These are phyloP conservation scores for Columba livia DNA, from an alignment of 2,113 vertebrate genomes.

Conservation along the genomic window DNA sequence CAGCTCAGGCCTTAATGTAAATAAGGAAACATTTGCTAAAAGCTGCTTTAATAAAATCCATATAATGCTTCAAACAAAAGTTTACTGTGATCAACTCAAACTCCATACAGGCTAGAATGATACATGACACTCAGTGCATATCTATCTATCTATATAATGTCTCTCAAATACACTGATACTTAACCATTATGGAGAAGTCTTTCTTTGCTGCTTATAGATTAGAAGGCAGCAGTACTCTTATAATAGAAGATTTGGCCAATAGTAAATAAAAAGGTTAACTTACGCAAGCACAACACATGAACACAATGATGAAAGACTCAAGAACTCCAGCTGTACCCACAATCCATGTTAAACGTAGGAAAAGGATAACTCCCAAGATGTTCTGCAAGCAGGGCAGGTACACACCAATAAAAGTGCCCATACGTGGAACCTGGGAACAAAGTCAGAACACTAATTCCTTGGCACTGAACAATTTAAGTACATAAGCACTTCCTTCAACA, in stretches of 20 bases:
- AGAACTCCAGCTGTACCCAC: slow-evolving; percentile 93
- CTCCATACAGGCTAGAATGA: neutral
- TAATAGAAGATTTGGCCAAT: neutral
- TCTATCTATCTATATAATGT: neutral
- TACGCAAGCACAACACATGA: slow-evolving; percentile 92
- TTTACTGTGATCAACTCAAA: neutral
- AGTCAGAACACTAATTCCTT: neutral
- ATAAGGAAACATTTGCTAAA: neutral
- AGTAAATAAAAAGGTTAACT: slow-evolving; percentile 63
- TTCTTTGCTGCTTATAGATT: neutral
- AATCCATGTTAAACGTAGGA: slow-evolving; percentile 94
- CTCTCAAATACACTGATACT: neutral
- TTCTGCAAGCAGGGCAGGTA: slow-evolving; percentile 98
- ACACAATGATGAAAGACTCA: slow-evolving; percentile 90
- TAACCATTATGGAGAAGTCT: neutral
- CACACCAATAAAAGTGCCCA: slow-evolving; percentile 97
- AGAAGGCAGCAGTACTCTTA: neutral
- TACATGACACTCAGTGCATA: accelerated
- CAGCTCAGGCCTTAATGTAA: neutral
- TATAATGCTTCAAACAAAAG: neutral
- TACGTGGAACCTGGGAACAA: slow-evolving; percentile 82
- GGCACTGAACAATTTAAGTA: neutral
- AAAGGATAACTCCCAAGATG: slow-evolving; percentile 96
- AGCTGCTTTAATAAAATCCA: neutral
- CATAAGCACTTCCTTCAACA: neutral